These are phyloP conservation scores for Pristiophorus japonicus DNA, from an alignment of 2,113 vertebrate genomes.

Conservation along the genomic window DNA sequence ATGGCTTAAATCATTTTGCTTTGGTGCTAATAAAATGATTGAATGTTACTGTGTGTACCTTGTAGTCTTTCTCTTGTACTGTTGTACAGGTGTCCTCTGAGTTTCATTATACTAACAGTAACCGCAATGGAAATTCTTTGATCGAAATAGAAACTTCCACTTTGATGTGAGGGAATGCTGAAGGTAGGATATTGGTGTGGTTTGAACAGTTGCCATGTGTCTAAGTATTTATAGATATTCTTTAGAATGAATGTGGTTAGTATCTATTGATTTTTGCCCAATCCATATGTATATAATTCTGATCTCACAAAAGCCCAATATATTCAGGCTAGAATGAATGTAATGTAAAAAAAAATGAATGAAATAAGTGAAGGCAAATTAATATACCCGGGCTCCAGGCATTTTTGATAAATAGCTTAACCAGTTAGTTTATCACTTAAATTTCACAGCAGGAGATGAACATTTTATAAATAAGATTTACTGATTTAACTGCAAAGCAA, in stretches of 20 bases:
- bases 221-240: neutral
- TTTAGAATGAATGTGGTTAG: neutral
- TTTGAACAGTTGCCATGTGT: neutral
- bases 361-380: neutral
- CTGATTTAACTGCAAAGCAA: conserved; percentile 22
- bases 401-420: neutral
- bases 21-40: neutral
- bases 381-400: neutral
- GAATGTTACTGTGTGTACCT: neutral
- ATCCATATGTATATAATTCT: neutral
- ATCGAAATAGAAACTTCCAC: too few relatives aligned
- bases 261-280: neutral
- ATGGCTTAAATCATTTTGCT: neutral
- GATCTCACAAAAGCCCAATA: neutral
- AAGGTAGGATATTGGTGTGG: neutral
- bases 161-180: too few relatives aligned
- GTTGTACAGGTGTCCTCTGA: neutral
- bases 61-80: neutral
- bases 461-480: neutral
- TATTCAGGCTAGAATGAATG: neutral
- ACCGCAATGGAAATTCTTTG: neutral
- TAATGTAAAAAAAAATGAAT: neutral
- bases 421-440: neutral
- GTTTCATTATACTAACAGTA: neutral
- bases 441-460: neutral